phyloP scores from a whole-genome alignment of 2,797 vertebrate genomes.

The Dendrocincla tyrannina region DNA sequence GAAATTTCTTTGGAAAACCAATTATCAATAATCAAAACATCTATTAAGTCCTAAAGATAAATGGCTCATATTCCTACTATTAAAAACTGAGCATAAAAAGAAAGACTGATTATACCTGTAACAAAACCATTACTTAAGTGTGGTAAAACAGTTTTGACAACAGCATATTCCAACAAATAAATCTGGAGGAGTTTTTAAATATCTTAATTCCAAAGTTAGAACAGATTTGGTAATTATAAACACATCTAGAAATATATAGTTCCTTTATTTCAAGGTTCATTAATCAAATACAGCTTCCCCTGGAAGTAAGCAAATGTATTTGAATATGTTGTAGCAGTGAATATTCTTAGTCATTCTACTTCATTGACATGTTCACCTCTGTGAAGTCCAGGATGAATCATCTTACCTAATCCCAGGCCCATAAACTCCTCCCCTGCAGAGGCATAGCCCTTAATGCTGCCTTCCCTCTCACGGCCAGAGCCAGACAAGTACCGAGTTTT shows the following conservation, averaged over 20 bases:
- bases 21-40: not conserved
- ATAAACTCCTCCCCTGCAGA: constrained; percentile 93
- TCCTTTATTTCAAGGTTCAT: not conserved
- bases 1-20: not conserved
- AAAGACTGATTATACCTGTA: not conserved
- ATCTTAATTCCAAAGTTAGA: not conserved
- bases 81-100: not conserved
- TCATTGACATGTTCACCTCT: not conserved
- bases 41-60: not conserved
- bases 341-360: not conserved
- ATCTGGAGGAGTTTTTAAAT: not conserved
- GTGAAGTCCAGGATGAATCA: not conserved
- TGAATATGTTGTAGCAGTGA: not conserved
- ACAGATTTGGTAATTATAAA: not conserved
- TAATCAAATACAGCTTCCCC: not conserved
- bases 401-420: constrained; percentile 90
- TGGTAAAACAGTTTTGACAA: not conserved
- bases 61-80: not conserved
- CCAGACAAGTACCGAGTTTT: constrained; percentile 95
- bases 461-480: constrained; percentile 87
- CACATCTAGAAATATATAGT: not conserved
- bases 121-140: not conserved
- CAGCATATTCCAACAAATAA: not conserved
- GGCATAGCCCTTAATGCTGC: constrained; percentile 83
- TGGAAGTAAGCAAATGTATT: not conserved